Conservation (phyloP, 2,888 invertebrate species). For the Epirrhoe tristata region DNA sequence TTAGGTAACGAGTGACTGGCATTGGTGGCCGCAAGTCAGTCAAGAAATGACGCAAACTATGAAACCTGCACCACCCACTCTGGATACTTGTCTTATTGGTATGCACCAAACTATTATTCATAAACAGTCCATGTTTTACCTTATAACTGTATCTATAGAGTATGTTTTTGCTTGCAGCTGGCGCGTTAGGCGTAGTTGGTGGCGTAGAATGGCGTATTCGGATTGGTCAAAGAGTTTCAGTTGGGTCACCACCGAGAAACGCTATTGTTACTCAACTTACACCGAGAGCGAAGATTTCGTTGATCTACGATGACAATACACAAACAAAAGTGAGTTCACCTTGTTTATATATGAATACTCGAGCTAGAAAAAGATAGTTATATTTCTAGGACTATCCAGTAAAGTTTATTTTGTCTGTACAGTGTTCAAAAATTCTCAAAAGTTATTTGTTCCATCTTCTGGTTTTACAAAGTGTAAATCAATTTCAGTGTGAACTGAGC, state of each 20-base stretch:
- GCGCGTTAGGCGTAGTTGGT: constrained; percentile 77
- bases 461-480: not conserved
- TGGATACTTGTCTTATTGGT: constrained; percentile 78
- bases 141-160: not conserved
- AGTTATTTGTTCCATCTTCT: not conserved
- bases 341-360: not conserved
- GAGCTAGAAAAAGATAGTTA: not conserved
- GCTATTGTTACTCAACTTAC: constrained; percentile 78
- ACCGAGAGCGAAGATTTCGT: constrained; percentile 72
- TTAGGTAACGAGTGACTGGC: constrained; percentile 78
- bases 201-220: constrained; percentile 79
- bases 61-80: constrained; percentile 70
- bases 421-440: too few species aligned
- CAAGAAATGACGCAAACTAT: constrained; percentile 75
- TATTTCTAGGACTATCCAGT: not conserved
- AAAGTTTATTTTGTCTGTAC: not conserved
- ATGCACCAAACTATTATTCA: constrained; percentile 29
- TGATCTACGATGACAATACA: constrained; percentile 75
- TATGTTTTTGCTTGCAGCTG: constrained; percentile 57
- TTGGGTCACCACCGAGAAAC: constrained; percentile 69
- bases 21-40: constrained; percentile 80
- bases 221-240: constrained; percentile 70
- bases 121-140: not conserved
- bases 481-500: constrained; percentile 68
- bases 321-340: constrained; percentile 63